Percentiles rank a stretch among this genome's conserved stretches.
Evolutionary conservation across 2,888 invertebrate genomes (phyloP).

Genomic region (Phragmatobia fuliginosa): DNA sequence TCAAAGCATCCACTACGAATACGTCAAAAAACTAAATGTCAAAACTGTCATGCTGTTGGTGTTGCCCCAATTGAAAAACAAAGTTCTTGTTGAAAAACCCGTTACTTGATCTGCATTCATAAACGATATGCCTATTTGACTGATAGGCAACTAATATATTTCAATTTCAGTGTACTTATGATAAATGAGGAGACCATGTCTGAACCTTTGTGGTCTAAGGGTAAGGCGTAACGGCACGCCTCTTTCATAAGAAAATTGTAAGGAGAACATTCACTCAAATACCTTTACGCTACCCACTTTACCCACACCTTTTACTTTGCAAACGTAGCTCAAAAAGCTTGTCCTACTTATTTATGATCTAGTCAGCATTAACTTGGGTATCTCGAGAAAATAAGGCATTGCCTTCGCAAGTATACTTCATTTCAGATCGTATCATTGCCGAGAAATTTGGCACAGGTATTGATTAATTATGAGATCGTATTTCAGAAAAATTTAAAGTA

Average conservation of each 20-base stretch:
- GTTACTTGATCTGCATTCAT: too few relatives aligned
- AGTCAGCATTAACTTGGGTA: not conserved
- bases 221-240: too few relatives aligned
- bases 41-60: too few relatives aligned
- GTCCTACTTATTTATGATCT: not conserved
- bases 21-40: too few relatives aligned
- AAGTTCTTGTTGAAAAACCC: too few relatives aligned
- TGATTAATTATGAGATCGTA: not conserved
- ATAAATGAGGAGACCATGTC: not conserved
- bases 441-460: not conserved
- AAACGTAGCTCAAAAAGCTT: not conserved
- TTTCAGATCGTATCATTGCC: not conserved
- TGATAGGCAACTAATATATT: too few relatives aligned
- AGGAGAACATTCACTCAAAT: not conserved
- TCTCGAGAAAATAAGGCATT: not conserved
- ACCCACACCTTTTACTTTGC: not conserved
- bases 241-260: not conserved
- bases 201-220: not conserved
- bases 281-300: not conserved
- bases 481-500: too few relatives aligned
- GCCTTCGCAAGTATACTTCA: not conserved
- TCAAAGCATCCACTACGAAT: too few relatives aligned
- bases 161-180: too few relatives aligned
- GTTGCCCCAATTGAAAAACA: too few relatives aligned
- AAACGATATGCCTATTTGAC: too few relatives aligned